Percentiles rank a stretch among this genome's conserved stretches.
phyloP scores from a whole-genome alignment of 92 coral and sea anemone genomes.

The Metridium senile region DNA sequence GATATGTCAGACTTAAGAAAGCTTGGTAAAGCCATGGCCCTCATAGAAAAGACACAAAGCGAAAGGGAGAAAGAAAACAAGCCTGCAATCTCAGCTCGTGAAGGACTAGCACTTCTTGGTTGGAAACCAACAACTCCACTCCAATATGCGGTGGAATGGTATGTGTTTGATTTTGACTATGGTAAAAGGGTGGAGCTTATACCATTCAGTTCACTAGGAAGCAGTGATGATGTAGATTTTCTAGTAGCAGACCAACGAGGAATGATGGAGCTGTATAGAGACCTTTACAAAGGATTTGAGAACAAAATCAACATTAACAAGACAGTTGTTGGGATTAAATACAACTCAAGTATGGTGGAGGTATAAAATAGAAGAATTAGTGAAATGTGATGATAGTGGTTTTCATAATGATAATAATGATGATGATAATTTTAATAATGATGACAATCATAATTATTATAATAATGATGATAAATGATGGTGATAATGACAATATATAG shows the following conservation, averaged over 20 bases:
- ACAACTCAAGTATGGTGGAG: slow-evolving; percentile 44
- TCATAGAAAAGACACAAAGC: neutral
- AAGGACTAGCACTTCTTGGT: slow-evolving; percentile 50
- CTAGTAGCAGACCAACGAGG: slow-evolving; percentile 58
- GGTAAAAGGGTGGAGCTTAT: slow-evolving; percentile 39
- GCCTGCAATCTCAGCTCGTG: slow-evolving; percentile 30
- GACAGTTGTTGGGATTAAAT: slow-evolving; percentile 35
- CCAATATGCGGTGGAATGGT: slow-evolving; percentile 47
- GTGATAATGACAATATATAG: too few species aligned
- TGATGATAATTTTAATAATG: too few species aligned
- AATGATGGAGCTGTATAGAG: slow-evolving; percentile 37
- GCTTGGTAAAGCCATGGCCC: neutral
- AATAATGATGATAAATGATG: too few species aligned
- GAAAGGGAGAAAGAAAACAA: neutral
- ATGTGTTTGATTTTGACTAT: slow-evolving; percentile 50
- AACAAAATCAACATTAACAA: slow-evolving; percentile 45
- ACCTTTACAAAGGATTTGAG: slow-evolving; percentile 38
- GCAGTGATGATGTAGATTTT: slow-evolving; percentile 26
- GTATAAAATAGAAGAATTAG: neutral
- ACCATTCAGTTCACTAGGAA: slow-evolving; percentile 23
- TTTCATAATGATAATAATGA: too few species aligned
- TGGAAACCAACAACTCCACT: slow-evolving; percentile 45
- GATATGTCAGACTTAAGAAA: neutral
- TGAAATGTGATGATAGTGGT: too few species aligned
- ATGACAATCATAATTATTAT: too few species aligned